These are phyloP conservation scores for Dicrurus megarhynchus DNA, from an alignment of 2,113 vertebrate genomes.

Conservation along the genomic window DNA sequence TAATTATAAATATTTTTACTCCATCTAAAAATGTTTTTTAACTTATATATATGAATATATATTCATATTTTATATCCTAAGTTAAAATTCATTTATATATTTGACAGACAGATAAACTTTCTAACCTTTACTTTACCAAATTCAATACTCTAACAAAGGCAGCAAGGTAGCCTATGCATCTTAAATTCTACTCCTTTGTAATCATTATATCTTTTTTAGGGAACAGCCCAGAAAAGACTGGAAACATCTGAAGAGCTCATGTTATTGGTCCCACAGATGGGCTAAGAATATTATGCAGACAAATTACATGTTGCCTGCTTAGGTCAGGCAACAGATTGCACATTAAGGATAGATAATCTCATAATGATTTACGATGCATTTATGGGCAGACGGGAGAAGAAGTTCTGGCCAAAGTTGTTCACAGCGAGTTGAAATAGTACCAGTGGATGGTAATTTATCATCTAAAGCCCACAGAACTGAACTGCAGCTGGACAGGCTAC, in stretches of 20 bases:
- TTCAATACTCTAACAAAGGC: not conserved
- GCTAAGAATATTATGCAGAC: not conserved
- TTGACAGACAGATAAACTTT: not conserved
- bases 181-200: not conserved
- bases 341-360: slow-evolving; percentile 34
- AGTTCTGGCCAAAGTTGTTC: slow-evolving; percentile 2
- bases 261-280: slow-evolving; percentile 2
- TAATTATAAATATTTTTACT: not conserved
- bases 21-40: not conserved
- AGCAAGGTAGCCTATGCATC: not conserved
- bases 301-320: not conserved
- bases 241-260: not conserved
- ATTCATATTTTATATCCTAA: not conserved
- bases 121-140: not conserved
- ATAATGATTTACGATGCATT: slow-evolving; percentile 28
- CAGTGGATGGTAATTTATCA: not conserved
- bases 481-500: not conserved
- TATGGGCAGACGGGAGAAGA: not conserved
- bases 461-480: not conserved
- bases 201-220: not conserved
- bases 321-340: slow-evolving; percentile 40
- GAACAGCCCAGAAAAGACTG: not conserved
- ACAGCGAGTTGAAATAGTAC: not conserved
- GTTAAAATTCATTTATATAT: not conserved
- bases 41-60: not conserved